Evolutionary conservation across 2,113 vertebrate genomes (phyloP), one percentile per base, ranked within the genome.

Genomic region (Paramormyrops kingsleyae): DNA sequence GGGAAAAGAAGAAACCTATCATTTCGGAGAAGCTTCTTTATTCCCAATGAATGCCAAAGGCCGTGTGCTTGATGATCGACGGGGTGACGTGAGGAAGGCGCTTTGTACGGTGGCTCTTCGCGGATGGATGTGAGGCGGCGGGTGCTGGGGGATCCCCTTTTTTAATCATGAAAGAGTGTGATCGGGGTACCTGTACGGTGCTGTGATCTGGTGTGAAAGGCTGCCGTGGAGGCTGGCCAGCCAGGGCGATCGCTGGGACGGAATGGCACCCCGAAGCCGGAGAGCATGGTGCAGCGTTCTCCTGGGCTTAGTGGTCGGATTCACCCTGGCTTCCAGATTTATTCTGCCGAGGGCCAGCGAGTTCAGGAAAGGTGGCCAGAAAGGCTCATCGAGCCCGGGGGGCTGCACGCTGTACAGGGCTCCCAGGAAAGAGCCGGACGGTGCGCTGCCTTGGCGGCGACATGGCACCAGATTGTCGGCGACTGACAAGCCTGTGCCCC

Each of bases 201-300:
- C 12, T 7, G 1, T 88, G 39, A 59, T 77, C 59, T 70, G 90
- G 56, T 50, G 56, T 86, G 9, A 44, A 66, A 89, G 59, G 39
- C 91, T 89, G 88, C 86, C 9, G 39, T 88, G 1, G 59, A 56
- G 83, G 87, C 49, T 84, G 87, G 83, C 8, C 31, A 84, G 44
- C 50, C 47, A 85, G 42, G 52, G 89, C 88, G 17, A 39, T 88
- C 86, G 70, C 47, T 70, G 70, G 88, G 88, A 91, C 89, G 89
- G 95, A 59, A 98, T 98, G 97, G 97, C 97, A 91, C 96, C 93
- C 94, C 95, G 97, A 91, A 96, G 97, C 94, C 95, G 97, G 87
- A 97, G 97, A 94, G 96, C 97, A 90, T 98, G 97, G 97, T 97
- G 97, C 90, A 97, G 97, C 93, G 97, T 98, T 92, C 93, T 98